Conservation (phyloP, 2,888 invertebrate genomes). For the Eulithis testata region DNA sequence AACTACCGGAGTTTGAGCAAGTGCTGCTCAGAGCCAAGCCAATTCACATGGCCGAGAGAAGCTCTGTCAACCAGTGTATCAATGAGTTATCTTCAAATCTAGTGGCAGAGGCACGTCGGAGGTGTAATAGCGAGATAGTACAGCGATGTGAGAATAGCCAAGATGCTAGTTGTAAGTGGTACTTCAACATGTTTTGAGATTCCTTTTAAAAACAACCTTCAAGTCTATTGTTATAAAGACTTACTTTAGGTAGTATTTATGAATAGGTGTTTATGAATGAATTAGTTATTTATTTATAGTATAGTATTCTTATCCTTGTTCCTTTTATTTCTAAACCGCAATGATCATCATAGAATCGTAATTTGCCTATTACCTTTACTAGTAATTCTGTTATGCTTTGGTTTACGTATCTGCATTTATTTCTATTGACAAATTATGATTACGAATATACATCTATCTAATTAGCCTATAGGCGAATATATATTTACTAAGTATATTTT, state of each 20-base stretch:
- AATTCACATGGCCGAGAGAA: constrained; percentile 69
- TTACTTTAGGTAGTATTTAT: neutral
- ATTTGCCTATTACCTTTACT: no score
- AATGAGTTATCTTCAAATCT: constrained; percentile 87
- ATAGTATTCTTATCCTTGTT: neutral
- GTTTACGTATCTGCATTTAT: no score
- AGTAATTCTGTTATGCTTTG: no score
- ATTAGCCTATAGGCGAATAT: no score
- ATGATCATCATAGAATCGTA: no score
- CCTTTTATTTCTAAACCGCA: neutral
- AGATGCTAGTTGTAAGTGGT: constrained; percentile 64
- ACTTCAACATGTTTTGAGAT: constrained; percentile 6
- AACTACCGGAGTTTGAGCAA: constrained; percentile 66
- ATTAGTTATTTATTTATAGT: neutral
- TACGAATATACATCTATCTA: no score
- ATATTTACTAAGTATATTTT: neutral
- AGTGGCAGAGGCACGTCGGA: constrained; percentile 71
- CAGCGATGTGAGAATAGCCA: constrained; percentile 72
- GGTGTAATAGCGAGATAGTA: constrained; percentile 81
- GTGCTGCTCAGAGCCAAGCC: constrained; percentile 74
- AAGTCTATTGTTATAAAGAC: constrained; percentile 4
- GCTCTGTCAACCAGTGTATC: constrained; percentile 87
- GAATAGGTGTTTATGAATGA: constrained; percentile 5
- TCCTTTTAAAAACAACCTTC: constrained; percentile 3
- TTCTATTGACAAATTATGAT: no score